phyloP scores from a whole-genome alignment of 2,888 invertebrate species.

The Drosophila differens region DNA sequence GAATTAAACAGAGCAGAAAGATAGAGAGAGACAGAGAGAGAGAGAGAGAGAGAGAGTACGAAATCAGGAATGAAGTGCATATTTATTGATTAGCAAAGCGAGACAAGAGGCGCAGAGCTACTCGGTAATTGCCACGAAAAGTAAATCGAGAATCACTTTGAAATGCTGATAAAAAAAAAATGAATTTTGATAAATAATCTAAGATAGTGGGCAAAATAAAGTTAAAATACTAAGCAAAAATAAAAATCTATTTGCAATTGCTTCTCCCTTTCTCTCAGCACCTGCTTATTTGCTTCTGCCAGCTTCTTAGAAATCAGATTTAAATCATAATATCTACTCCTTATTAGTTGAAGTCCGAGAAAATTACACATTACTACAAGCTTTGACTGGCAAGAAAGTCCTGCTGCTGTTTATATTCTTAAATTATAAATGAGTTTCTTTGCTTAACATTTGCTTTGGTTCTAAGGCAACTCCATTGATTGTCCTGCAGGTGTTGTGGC shows the following conservation, averaged over 20 bases:
- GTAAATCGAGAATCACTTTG: not conserved
- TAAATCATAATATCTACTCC: too few relatives aligned
- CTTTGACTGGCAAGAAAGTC: not conserved
- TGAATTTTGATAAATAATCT: too few relatives aligned
- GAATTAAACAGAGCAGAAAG: not conserved
- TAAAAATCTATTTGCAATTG: not conserved
- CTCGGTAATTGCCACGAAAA: not conserved
- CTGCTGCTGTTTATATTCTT: not conserved
- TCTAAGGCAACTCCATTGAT: not conserved
- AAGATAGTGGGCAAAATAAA: not conserved
- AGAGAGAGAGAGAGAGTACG: not conserved
- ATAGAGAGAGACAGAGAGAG: not conserved
- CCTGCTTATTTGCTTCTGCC: not conserved
- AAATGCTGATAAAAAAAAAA: not conserved
- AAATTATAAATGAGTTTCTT: slow-evolving; percentile 1
- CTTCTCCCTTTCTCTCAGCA: not conserved
- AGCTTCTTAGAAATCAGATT: not conserved
- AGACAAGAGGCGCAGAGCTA: not conserved
- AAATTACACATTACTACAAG: not conserved
- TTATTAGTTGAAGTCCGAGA: not conserved
- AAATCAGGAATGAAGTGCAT: not conserved
- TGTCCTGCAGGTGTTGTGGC: slow-evolving; percentile 24
- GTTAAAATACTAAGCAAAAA: not conserved
- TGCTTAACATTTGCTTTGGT: slow-evolving; percentile 14
- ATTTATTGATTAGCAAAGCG: not conserved